A percentile compares a stretch with the other conserved stretches of the same genome.
Conservation (phyloP, 2,113 vertebrate species). For the Chamaea fasciata region DNA sequence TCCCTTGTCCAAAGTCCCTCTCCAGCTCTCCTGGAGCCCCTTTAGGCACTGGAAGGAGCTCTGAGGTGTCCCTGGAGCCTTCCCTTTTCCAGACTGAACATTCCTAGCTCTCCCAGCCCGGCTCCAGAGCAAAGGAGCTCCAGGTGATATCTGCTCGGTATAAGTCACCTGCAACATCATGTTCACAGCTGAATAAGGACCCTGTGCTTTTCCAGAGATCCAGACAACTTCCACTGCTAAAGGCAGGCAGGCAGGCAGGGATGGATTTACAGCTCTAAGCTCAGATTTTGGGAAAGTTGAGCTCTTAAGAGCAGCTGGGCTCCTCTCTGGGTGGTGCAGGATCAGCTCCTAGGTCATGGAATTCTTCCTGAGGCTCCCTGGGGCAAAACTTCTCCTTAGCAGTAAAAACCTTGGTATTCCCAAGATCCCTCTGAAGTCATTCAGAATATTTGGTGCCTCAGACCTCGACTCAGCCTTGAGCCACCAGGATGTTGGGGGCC, state of each 20-base stretch:
- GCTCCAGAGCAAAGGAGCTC: background rate
- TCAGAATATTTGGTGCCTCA: background rate
- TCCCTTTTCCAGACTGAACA: background rate
- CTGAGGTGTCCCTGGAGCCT: rapidly evolving
- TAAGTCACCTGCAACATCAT: background rate
- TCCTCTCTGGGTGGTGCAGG: rapidly evolving
- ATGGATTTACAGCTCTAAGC: background rate
- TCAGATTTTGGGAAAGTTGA: background rate
- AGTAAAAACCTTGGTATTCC: background rate
- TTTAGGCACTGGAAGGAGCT: background rate
- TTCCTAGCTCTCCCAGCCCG: background rate
- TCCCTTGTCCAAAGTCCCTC: background rate
- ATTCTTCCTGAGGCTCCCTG: background rate
- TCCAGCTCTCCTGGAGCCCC: background rate
- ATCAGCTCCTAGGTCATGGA: background rate
- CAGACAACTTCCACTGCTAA: background rate
- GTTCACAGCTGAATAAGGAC: background rate
- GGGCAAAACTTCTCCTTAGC: background rate
- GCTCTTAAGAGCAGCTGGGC: background rate
- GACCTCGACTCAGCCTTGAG: background rate
- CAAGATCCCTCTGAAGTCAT: background rate
- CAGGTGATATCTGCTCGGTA: background rate
- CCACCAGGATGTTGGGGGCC: rapidly evolving
- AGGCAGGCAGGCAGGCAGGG: background rate
- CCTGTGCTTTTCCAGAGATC: background rate